These are phyloP conservation scores for Condylostylus longicornis DNA, from an alignment of 1,140 invertebrate genomes.

Conservation along the genomic window DNA sequence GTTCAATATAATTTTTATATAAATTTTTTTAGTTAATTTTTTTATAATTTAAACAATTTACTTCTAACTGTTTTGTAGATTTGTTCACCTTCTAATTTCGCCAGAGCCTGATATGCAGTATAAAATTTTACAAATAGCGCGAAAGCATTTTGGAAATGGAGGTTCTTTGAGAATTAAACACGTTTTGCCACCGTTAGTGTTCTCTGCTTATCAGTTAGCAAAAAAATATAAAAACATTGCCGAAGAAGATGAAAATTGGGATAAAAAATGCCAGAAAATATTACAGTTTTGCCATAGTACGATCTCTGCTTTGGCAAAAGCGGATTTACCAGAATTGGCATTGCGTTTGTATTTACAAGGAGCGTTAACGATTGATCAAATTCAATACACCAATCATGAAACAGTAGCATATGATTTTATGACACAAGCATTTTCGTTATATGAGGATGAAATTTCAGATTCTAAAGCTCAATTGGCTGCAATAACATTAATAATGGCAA, in stretches of 20 bases:
- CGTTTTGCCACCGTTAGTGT: slow-evolving; percentile 91
- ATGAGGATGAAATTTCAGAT: slow-evolving; percentile 97
- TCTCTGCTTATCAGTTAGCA: slow-evolving; percentile 83
- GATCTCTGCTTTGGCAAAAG: slow-evolving; percentile 83
- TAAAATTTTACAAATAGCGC: slow-evolving; percentile 70
- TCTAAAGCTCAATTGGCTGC: slow-evolving; percentile 92
- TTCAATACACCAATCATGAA: slow-evolving; percentile 87
- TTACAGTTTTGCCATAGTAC: slow-evolving; percentile 96
- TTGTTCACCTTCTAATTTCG: slow-evolving; percentile 81
- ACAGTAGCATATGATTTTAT: slow-evolving; percentile 97
- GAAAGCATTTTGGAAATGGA: slow-evolving; percentile 78
- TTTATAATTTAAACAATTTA: slow-evolving; percentile 1
- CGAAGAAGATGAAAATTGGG: slow-evolving; percentile 91
- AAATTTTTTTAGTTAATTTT: background rate
- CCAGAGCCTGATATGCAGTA: slow-evolving; percentile 86
- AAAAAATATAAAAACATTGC: slow-evolving; percentile 63
- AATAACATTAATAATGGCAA: slow-evolving; percentile 88
- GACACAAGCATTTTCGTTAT: slow-evolving; percentile 93
- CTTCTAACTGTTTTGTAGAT: too few species aligned
- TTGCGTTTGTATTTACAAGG: slow-evolving; percentile 89
- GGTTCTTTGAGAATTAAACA: slow-evolving; percentile 77
- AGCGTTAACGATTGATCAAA: slow-evolving; percentile 80
- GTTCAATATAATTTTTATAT: too few species aligned
- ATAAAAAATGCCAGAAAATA: slow-evolving; percentile 95
- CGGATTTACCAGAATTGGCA: slow-evolving; percentile 82